Percentiles rank a stretch among this genome's conserved stretches.
These are phyloP conservation scores for Morpho helenor DNA, from an alignment of 2,888 invertebrate genomes.

Conservation along the genomic window DNA sequence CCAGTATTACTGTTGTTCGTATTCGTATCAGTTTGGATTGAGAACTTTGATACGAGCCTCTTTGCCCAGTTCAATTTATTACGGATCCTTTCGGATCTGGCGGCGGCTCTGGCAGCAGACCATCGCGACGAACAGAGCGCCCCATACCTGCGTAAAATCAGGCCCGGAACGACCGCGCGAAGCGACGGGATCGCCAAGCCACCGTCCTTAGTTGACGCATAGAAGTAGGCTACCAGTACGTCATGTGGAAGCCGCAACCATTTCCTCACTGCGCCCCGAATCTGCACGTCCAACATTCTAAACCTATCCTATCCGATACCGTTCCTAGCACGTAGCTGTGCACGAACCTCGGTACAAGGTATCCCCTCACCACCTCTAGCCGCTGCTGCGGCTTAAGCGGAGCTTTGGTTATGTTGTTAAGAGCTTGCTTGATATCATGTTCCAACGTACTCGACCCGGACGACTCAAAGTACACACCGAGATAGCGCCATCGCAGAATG, in stretches of 20 bases:
- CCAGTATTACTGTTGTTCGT: neutral
- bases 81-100: constrained; percentile 13
- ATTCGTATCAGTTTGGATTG: no score
- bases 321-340: constrained; percentile 43
- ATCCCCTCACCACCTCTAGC: constrained; percentile 38
- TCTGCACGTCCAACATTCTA: constrained; percentile 36
- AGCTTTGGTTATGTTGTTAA: constrained; percentile 35
- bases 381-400: constrained; percentile 52
- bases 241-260: constrained; percentile 37
- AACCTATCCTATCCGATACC: constrained; percentile 32
- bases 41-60: constrained; percentile 11
- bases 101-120: constrained; percentile 24
- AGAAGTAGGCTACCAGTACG: constrained; percentile 36
- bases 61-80: constrained; percentile 23
- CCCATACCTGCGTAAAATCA: constrained; percentile 29
- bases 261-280: constrained; percentile 33
- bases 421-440: constrained; percentile 29
- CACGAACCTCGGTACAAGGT: constrained; percentile 46
- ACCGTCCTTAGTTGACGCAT: constrained; percentile 32
- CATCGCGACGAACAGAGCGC: constrained; percentile 25
- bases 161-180: constrained; percentile 31
- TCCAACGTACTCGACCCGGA: constrained; percentile 34
- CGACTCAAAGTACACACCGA: constrained; percentile 38
- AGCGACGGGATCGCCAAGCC: constrained; percentile 34
- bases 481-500: constrained; percentile 35